These are phyloP conservation scores for Tetragnatha versicolor DNA, from an alignment of 1,140 invertebrate species.

Conservation along the genomic window DNA sequence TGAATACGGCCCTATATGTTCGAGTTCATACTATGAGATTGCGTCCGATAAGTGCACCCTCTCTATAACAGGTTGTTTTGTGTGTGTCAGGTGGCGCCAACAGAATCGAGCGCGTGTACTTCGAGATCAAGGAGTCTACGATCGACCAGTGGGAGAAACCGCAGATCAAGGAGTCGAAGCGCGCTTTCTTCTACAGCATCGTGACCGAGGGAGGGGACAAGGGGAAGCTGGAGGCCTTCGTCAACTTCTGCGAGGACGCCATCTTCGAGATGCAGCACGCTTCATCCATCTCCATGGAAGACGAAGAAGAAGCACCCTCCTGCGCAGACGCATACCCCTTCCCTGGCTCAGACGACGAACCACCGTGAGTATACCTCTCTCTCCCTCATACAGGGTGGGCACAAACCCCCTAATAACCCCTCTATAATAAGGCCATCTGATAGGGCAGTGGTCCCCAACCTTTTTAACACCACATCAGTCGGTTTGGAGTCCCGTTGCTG, in stretches of 20 bases:
- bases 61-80: too few species aligned
- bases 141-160: slow-evolving; percentile 99
- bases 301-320: slow-evolving; percentile 73
- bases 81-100: slow-evolving; percentile 82
- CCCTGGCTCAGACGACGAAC: slow-evolving; percentile 59
- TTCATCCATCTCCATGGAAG: slow-evolving; percentile 92
- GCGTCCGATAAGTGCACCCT: too few species aligned
- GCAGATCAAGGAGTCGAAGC: slow-evolving; percentile 99
- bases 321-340: slow-evolving; percentile 61
- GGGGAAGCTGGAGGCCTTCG: slow-evolving; percentile 98
- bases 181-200: slow-evolving; percentile 97
- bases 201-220: slow-evolving; percentile 99
- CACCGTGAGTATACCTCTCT: slow-evolving; percentile 57
- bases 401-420: too few species aligned
- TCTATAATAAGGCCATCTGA: background rate
- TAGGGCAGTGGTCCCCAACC: background rate
- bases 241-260: slow-evolving; percentile 99
- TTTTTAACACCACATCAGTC: too few species aligned
- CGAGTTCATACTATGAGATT: too few species aligned
- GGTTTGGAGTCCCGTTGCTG: too few species aligned
- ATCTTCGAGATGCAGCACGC: slow-evolving; percentile 99
- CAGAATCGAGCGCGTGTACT: slow-evolving; percentile 97
- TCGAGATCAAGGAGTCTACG: slow-evolving; percentile 99
- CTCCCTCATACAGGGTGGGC: too few species aligned
- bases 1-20: too few species aligned